Evolutionary conservation across 2,888 invertebrate genomes (phyloP).

Genomic region (Drosophila setosimentum): DNA sequence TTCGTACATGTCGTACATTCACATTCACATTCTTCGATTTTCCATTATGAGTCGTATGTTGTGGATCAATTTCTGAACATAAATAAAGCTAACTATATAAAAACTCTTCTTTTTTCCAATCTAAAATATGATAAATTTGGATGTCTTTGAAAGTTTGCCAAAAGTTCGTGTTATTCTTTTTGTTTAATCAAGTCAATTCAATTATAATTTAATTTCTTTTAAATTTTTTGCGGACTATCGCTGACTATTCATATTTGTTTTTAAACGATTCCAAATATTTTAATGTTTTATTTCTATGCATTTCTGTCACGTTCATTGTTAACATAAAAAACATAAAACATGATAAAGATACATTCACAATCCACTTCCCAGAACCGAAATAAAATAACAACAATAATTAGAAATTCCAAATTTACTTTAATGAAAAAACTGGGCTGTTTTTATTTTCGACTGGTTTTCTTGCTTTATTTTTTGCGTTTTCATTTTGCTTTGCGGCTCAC

Average conservation of each 20-base stretch:
- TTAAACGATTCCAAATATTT: too few relatives aligned
- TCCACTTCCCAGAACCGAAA: not conserved
- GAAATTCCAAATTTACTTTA: constrained; percentile 15
- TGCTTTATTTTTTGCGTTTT: constrained; percentile 15
- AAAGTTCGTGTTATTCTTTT: not conserved
- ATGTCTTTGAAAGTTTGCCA: not conserved
- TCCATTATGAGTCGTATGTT: not conserved
- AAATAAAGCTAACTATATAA: not conserved
- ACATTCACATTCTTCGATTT: not conserved
- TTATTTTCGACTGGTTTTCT: constrained; percentile 32
- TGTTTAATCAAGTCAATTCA: not conserved
- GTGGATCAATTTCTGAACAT: not conserved
- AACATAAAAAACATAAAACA: not conserved
- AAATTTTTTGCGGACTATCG: not conserved
- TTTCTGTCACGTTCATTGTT: not conserved
- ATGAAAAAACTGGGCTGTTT: constrained; percentile 11
- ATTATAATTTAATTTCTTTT: not conserved
- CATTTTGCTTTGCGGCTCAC: constrained; percentile 22
- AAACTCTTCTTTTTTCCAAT: not conserved
- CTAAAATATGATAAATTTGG: not conserved
- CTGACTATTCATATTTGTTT: not conserved
- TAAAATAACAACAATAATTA: not conserved
- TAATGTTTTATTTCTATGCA: not conserved
- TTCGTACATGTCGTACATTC: too few relatives aligned
- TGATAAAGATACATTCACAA: not conserved